A percentile compares a stretch with the other conserved stretches of the same genome.
phyloP scores from a whole-genome alignment of 1,140 invertebrate genomes.

The Latrodectus geometricus region DNA sequence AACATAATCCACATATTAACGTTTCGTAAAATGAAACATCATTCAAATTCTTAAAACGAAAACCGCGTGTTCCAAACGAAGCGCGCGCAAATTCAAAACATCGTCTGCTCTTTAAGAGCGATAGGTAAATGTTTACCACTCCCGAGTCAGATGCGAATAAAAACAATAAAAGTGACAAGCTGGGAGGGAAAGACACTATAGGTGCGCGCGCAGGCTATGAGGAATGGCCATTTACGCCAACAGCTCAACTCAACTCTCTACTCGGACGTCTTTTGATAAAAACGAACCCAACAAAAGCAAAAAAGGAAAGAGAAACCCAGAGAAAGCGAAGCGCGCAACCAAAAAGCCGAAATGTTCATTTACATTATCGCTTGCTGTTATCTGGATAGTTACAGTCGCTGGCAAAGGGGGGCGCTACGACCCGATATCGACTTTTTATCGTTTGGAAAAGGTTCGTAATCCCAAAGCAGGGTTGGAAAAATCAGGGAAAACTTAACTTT shows the following conservation, averaged over 20 bases:
- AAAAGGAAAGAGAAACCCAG: slow-evolving; percentile 17
- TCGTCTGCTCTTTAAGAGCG: too few relatives aligned
- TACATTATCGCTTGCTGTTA: slow-evolving; percentile 58
- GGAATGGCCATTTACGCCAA: slow-evolving; percentile 9
- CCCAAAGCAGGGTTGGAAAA: slow-evolving; percentile 44
- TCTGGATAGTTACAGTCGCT: slow-evolving; percentile 45
- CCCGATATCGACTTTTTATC: slow-evolving; percentile 55
- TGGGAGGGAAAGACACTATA: not conserved
- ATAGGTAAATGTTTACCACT: slow-evolving; percentile 10
- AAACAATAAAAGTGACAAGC: slow-evolving; percentile 23
- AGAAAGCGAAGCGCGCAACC: slow-evolving; percentile 4
- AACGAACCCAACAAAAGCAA: slow-evolving; percentile 18
- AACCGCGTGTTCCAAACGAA: too few relatives aligned
- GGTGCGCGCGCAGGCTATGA: not conserved
- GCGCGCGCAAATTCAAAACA: too few relatives aligned
- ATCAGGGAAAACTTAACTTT: slow-evolving; percentile 34
- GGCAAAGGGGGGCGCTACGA: slow-evolving; percentile 3
- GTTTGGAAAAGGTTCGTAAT: slow-evolving; percentile 51
- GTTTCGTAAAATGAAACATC: too few relatives aligned
- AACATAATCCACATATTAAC: too few relatives aligned
- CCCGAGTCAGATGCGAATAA: not conserved
- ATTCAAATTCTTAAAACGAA: too few relatives aligned
- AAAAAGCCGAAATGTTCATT: slow-evolving; percentile 57
- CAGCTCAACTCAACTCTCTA: slow-evolving; percentile 34
- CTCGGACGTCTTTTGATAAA: slow-evolving; percentile 46